These are phyloP conservation scores for Chelon auratus DNA, from an alignment of 2,797 vertebrate genomes.

Conservation along the genomic window DNA sequence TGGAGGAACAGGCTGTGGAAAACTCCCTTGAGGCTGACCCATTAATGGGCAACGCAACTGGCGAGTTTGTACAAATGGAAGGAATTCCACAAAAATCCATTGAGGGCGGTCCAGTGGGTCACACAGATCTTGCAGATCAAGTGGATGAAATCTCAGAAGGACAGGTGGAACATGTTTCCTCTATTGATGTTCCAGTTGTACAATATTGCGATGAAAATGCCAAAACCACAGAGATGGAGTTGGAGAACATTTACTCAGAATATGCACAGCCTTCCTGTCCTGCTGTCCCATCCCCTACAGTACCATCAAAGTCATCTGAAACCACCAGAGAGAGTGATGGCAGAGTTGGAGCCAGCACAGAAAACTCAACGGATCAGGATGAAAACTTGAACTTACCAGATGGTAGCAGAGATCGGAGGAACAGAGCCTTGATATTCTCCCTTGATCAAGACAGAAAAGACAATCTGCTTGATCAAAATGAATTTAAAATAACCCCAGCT, in stretches of 20 bases:
- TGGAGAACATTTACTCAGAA: slow-evolving; percentile 47
- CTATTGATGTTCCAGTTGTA: slow-evolving; percentile 4
- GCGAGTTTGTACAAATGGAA: slow-evolving; percentile 41
- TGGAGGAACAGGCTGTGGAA: slow-evolving; percentile 50
- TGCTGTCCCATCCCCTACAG: slow-evolving; percentile 16
- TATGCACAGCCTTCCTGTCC: slow-evolving; percentile 33
- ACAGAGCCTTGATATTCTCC: slow-evolving; percentile 21
- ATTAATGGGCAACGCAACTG: slow-evolving; percentile 36
- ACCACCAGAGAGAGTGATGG: not conserved
- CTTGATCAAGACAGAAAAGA: slow-evolving; percentile 48
- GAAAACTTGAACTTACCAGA: slow-evolving; percentile 28
- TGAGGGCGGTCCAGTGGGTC: slow-evolving; percentile 29
- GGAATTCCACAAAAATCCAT: slow-evolving; percentile 32
- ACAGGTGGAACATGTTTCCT: slow-evolving; percentile 41
- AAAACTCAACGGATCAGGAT: slow-evolving; percentile 49
- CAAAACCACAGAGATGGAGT: slow-evolving; percentile 37
- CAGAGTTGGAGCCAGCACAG: slow-evolving; percentile 49
- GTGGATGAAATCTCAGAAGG: slow-evolving; percentile 65
- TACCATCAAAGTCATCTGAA: slow-evolving; percentile 26
- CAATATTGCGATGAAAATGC: slow-evolving; percentile 41
- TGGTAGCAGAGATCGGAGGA: slow-evolving; percentile 27
- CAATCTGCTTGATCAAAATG: slow-evolving; percentile 20
- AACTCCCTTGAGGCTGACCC: slow-evolving; percentile 54
- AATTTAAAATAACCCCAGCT: slow-evolving; percentile 8
- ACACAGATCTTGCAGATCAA: slow-evolving; percentile 49